phyloP scores from a whole-genome alignment of 2,797 vertebrate genomes.

The Lepilemur ruficaudatus region DNA sequence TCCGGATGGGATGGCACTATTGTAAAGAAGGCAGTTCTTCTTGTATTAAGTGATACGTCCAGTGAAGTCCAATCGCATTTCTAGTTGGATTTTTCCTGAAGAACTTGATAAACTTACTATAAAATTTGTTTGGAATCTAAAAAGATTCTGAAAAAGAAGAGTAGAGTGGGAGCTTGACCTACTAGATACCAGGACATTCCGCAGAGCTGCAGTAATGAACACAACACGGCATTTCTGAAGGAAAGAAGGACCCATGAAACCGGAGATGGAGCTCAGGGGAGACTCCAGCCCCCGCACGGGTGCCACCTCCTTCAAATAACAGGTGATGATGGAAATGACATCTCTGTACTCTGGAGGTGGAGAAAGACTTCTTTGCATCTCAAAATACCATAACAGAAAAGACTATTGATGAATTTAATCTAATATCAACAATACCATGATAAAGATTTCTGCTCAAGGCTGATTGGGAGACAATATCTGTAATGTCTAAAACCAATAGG shows the following conservation, averaged over 20 bases:
- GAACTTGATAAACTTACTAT: background rate
- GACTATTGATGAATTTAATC: background rate
- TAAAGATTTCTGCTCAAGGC: background rate
- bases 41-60: background rate
- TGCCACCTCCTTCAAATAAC: background rate
- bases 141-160: background rate
- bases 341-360: background rate
- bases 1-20: background rate
- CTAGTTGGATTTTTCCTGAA: background rate
- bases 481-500: background rate
- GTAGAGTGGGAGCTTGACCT: background rate
- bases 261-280: background rate
- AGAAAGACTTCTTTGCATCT: background rate
- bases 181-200: no score
- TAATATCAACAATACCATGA: background rate
- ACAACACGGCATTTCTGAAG: background rate
- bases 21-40: background rate
- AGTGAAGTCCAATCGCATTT: background rate
- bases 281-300: background rate
- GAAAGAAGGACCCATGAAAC: background rate
- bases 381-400: background rate
- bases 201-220: background rate
- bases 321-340: background rate
- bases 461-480: no score
- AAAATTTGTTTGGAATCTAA: background rate